Evolutionary conservation across 2,113 vertebrate species (phyloP).

Genomic region (Elephas maximus): DNA sequence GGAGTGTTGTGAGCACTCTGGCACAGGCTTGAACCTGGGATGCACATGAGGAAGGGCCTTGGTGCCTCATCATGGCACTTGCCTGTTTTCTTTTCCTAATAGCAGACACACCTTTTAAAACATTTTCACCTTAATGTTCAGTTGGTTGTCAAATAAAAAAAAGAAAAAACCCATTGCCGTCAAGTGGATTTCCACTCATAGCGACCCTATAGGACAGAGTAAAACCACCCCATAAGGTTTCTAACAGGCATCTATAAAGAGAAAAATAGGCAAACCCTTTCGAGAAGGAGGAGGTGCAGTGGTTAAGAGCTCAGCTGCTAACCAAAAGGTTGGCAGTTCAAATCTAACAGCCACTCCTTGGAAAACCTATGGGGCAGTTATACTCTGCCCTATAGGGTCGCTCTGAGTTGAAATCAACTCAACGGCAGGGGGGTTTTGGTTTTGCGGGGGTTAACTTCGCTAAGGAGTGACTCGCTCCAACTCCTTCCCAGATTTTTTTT

Average conservation of each 20-base stretch:
- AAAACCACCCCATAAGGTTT: no score
- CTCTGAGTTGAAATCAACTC: no score
- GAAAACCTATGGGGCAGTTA: no score
- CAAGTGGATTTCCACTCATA: no score
- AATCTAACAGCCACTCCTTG: no score
- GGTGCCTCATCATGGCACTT: not conserved
- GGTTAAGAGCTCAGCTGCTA: no score
- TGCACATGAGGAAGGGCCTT: not conserved
- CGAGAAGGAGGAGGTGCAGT: not conserved
- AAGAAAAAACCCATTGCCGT: no score
- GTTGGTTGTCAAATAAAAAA: not conserved
- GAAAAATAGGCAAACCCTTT: not conserved
- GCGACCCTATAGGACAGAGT: no score
- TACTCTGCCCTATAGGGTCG: no score
- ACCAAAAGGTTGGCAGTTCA: no score
- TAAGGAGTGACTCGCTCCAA: not conserved
- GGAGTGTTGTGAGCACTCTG: constrained; percentile 25
- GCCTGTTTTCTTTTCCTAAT: not conserved
- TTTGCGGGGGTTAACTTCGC: not conserved
- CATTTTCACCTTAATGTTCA: not conserved
- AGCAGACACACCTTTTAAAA: not conserved
- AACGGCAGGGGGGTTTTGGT: no score
- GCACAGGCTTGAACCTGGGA: not conserved
- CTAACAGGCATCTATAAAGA: not conserved
- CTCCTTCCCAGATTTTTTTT: not conserved